Evolutionary conservation across 1,140 invertebrate genomes (phyloP).

Genomic region (Drosophila albomicans): DNA sequence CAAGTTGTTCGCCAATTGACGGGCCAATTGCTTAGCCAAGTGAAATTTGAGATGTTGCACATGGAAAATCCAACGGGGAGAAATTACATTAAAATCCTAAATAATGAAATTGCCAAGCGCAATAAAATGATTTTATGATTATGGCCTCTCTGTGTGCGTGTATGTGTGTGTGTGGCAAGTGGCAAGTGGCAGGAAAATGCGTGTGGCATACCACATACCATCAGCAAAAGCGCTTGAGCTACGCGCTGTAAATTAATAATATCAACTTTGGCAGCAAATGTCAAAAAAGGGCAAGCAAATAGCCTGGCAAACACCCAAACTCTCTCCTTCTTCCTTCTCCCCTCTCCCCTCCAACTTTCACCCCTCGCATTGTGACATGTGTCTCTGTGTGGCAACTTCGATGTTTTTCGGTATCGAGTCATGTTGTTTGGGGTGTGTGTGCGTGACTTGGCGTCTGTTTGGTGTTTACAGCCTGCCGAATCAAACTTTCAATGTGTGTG

Average conservation of each 20-base stretch:
- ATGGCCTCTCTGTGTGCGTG: slow-evolving; percentile 37
- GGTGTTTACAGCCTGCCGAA: slow-evolving; percentile 62
- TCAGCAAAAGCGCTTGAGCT: slow-evolving; percentile 18
- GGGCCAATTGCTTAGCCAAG: slow-evolving; percentile 22
- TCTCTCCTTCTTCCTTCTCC: background rate
- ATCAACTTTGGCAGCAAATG: slow-evolving; percentile 72
- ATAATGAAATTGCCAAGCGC: slow-evolving; percentile 70
- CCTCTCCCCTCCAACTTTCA: background rate
- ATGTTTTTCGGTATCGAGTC: no score
- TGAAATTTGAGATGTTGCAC: slow-evolving; percentile 32
- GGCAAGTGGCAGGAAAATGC: slow-evolving; percentile 49
- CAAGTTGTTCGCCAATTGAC: slow-evolving; percentile 14
- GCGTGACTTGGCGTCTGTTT: slow-evolving; percentile 63
- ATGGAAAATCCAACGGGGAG: slow-evolving; percentile 45
- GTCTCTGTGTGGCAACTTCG: slow-evolving; percentile 32
- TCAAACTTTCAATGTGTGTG: slow-evolving; percentile 59
- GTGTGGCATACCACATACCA: slow-evolving; percentile 41
- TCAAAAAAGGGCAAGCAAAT: slow-evolving; percentile 63
- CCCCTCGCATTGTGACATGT: slow-evolving; percentile 39
- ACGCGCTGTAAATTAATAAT: slow-evolving; percentile 71
- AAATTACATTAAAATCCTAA: slow-evolving; percentile 71
- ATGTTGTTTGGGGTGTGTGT: slow-evolving; percentile 20
- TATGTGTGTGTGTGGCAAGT: slow-evolving; percentile 24
- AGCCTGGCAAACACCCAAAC: slow-evolving; percentile 6
- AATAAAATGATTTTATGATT: slow-evolving; percentile 74